A percentile compares a stretch with the other conserved stretches of the same genome.
Evolutionary conservation across 2,113 vertebrate genomes (phyloP).

Genomic region (Symphodus melops): DNA sequence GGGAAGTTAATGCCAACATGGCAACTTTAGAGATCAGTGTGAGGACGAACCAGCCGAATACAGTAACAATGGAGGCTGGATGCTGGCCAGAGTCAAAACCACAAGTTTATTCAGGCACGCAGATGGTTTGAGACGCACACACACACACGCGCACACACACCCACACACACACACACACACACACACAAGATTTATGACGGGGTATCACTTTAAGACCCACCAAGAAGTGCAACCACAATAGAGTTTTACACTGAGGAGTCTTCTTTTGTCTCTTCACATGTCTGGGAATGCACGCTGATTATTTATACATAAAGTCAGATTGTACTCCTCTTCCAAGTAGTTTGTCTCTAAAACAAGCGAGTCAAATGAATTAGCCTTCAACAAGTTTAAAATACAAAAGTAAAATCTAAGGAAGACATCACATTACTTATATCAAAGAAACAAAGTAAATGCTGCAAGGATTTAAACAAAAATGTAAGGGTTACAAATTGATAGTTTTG

Average conservation of each 20-base stretch:
- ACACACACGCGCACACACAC: slow-evolving; percentile 14
- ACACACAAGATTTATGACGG: slow-evolving; percentile 65
- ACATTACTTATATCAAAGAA: neutral
- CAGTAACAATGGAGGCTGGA: slow-evolving; percentile 64
- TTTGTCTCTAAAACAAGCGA: slow-evolving; percentile 40
- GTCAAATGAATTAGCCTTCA: slow-evolving; percentile 28
- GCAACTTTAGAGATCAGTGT: slow-evolving; percentile 68
- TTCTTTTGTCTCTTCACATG: slow-evolving; percentile 61
- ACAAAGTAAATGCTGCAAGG: neutral
- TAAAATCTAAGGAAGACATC: slow-evolving; percentile 11
- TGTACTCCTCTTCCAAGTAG: slow-evolving; percentile 49
- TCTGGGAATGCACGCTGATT: slow-evolving; percentile 71
- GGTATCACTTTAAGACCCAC: slow-evolving; percentile 75
- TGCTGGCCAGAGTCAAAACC: slow-evolving; percentile 69
- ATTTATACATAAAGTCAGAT: slow-evolving; percentile 67
- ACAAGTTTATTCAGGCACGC: slow-evolving; percentile 67
- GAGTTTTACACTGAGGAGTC: slow-evolving; percentile 56
- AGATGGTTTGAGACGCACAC: slow-evolving; percentile 54
- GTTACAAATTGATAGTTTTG: neutral
- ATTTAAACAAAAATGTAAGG: neutral
- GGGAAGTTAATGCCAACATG: slow-evolving; percentile 56
- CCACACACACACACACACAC: slow-evolving; percentile 21
- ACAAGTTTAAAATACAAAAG: slow-evolving; percentile 3
- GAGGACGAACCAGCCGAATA: slow-evolving; percentile 70
- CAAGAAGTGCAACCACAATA: slow-evolving; percentile 76